Base-by-base conservation (phyloP, 2,797 vertebrate species). In the Naso thynnoides region DNA sequence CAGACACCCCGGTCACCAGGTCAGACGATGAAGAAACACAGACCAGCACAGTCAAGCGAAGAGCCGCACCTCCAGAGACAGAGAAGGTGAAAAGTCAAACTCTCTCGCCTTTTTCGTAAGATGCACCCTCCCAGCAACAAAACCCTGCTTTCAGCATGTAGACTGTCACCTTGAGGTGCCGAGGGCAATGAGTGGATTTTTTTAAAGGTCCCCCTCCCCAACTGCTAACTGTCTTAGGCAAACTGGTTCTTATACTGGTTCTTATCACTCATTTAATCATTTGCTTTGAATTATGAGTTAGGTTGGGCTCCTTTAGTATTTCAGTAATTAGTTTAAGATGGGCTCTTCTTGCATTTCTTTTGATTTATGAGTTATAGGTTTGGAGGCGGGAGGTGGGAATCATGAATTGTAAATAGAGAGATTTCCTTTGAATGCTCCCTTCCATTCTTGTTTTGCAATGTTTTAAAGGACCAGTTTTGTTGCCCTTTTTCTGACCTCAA, bases 1-100 rank as follows among this genome's bases (percentile, higher is more conserved):
- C 84, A 0, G 92, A 96, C 72, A 96, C 96, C 0, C 96, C 95
- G 0, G 85, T 96, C 70, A 89, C 94, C 57, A 95, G 95, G 59
- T 96, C 96, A 0, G 96, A 96, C 6, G 94, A 95, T 10, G 96
- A 95, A 71, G 96, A 96, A 6, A 87, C 84, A 21, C 88, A 91
- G 59, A 92, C 72, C 81, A 91, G 93, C 86, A 91, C 39, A n/a
- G 39, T 82, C 16, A 88, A 86, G 62, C 45, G 70, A 59, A 84
- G 70, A 36, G 66, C 67, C 1, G 29, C 57, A 1, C 57, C 86
- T 29, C 39, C 79, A 31, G 77, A 76, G 67, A 83, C 2, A n/a
- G 75, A 81, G 38, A 74, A 26, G 8, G 16, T 16, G 39, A 84
- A 66, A 58, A 62, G 67, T 71, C 82, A 63, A 23, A 60, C 81